Conservation (phyloP, 1,140 invertebrate species). For the Dolichoris vasculosae region DNA sequence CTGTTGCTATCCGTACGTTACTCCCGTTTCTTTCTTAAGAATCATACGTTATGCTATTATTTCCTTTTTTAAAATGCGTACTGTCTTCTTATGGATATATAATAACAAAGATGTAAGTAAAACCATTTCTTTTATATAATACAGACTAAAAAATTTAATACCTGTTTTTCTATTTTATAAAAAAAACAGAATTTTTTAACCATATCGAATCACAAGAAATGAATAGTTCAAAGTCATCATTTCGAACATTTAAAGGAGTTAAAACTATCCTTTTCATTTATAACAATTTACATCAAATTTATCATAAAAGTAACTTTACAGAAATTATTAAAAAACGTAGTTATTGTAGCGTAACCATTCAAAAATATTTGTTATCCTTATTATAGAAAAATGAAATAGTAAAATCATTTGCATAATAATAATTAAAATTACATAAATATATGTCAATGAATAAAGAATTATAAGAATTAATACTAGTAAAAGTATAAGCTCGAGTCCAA, state of each 20-base stretch:
- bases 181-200: too few species aligned
- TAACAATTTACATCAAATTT: too few species aligned
- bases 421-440: background rate
- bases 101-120: background rate
- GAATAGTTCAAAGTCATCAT: too few species aligned
- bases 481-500: constrained; percentile 18
- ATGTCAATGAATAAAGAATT: background rate
- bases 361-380: background rate
- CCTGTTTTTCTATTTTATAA: too few species aligned
- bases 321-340: background rate
- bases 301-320: background rate
- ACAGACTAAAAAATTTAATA: background rate
- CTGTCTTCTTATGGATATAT: background rate
- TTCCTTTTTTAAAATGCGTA: background rate
- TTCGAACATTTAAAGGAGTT: background rate
- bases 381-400: background rate
- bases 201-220: too few species aligned
- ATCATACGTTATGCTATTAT: background rate
- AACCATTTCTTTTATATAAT: constrained; percentile 19
- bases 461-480: constrained; percentile 9
- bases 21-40: constrained; percentile 32
- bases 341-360: background rate
- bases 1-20: background rate
- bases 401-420: too few species aligned
- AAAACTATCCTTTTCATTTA: background rate